phyloP scores from a whole-genome alignment of 2,113 vertebrate species.

The Pachyramphus minor region DNA sequence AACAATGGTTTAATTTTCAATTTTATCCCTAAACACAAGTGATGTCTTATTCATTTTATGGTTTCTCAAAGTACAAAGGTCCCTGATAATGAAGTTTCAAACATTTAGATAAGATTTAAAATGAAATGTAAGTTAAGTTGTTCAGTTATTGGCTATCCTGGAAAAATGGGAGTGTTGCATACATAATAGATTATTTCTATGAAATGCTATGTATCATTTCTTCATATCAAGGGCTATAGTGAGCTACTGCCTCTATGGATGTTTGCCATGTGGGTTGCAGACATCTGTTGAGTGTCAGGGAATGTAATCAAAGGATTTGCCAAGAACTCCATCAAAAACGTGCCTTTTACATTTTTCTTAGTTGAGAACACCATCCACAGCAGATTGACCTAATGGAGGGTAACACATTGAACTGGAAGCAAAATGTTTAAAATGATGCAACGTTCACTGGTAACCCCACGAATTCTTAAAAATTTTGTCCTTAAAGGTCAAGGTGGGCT shows the following conservation, averaged over 20 bases:
- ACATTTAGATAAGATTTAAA: background rate
- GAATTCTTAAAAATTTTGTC: background rate
- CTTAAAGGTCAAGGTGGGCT: background rate
- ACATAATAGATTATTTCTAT: slow-evolving; percentile 47
- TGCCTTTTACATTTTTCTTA: slow-evolving; percentile 58
- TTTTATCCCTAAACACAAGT: slow-evolving; percentile 14
- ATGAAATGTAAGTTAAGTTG: slow-evolving; percentile 9
- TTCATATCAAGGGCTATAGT: slow-evolving; percentile 17
- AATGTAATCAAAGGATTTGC: slow-evolving; percentile 63
- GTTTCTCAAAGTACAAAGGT: background rate
- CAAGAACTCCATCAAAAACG: slow-evolving; percentile 62
- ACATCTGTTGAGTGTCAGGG: slow-evolving; percentile 69
- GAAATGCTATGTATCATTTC: slow-evolving; percentile 18
- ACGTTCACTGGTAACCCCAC: background rate
- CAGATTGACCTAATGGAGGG: background rate
- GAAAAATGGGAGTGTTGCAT: background rate
- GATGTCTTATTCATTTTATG: background rate
- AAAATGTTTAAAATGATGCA: background rate
- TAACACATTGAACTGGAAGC: background rate
- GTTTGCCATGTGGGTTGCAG: slow-evolving; percentile 55
- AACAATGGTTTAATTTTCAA: slow-evolving; percentile 12
- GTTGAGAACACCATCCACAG: slow-evolving; percentile 53
- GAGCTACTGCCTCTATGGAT: slow-evolving; percentile 31
- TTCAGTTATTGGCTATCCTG: background rate
- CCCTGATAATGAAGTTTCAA: background rate